phyloP scores from a whole-genome alignment of 1,140 invertebrate genomes.

The Meloidogyne hapla region DNA sequence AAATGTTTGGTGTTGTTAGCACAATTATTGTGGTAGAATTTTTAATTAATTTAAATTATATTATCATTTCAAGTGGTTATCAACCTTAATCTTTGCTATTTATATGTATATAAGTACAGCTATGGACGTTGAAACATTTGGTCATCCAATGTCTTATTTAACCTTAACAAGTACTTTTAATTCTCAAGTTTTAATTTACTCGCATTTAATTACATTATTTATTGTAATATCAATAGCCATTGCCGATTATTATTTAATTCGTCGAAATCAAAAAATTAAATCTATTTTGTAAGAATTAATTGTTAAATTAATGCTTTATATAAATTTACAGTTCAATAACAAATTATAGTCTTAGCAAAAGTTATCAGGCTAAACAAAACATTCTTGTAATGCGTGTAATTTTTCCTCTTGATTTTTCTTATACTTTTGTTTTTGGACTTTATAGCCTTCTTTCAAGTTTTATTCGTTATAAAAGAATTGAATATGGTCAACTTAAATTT shows the following conservation, averaged over 20 bases:
- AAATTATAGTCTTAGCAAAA: neutral
- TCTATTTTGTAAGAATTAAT: neutral
- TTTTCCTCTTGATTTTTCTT: constrained; percentile 21
- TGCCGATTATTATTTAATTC: constrained; percentile 17
- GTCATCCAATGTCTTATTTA: constrained; percentile 11
- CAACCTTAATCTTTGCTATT: neutral
- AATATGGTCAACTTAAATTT: constrained; percentile 1
- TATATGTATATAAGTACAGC: constrained; percentile 11
- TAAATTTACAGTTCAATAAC: neutral
- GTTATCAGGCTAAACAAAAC: constrained; percentile 8
- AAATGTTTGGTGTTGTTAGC: constrained; percentile 1
- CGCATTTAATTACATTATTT: constrained; percentile 6
- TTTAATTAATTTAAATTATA: neutral
- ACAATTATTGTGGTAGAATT: constrained; percentile 4
- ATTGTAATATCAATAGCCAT: constrained; percentile 14
- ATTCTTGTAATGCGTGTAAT: constrained; percentile 13
- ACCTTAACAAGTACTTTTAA: constrained; percentile 4
- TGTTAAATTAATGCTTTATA: neutral
- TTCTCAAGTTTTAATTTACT: neutral
- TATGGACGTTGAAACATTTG: constrained; percentile 9
- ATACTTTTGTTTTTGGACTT: constrained; percentile 9
- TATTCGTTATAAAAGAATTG: constrained; percentile 1
- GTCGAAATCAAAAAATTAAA: constrained; percentile 9
- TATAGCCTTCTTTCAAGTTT: constrained; percentile 14
- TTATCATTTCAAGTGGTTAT: neutral